Conservation (phyloP, 2,888 invertebrate species). For the Salticus scenicus region DNA sequence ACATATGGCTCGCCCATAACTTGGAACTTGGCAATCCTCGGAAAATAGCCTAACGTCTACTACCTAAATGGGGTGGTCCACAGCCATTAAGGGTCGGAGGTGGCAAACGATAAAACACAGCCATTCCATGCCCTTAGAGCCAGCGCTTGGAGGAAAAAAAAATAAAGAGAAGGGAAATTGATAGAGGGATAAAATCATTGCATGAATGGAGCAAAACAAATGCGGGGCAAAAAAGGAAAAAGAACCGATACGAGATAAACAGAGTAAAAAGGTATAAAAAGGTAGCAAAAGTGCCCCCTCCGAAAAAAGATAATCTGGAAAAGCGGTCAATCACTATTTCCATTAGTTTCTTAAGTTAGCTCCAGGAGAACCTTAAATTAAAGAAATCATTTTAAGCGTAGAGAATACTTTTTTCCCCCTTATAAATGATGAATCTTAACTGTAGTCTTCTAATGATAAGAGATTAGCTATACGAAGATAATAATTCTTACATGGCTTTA, state of each 20-base stretch:
- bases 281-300: not conserved
- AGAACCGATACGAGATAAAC: conserved; percentile 9
- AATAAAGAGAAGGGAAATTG: conserved; percentile 53
- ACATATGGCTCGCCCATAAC: conserved; percentile 60
- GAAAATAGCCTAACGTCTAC: not conserved
- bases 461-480: not conserved
- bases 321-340: conserved; percentile 63
- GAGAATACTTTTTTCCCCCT: conserved; percentile 26
- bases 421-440: not conserved
- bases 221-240: not conserved
- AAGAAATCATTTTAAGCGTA: conserved; percentile 35
- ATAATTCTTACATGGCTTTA: not conserved
- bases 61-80: conserved; percentile 29
- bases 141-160: not conserved
- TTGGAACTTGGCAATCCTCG: conserved; percentile 23
- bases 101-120: conserved; percentile 66
- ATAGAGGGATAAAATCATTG: conserved; percentile 68
- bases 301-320: conserved; percentile 37
- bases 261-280: not conserved
- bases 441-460: not conserved
- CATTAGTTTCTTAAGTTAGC: conserved; percentile 61
- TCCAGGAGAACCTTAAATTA: conserved; percentile 38
- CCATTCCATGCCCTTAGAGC: conserved; percentile 19
- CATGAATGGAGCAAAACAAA: conserved; percentile 62
- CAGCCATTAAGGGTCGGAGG: conserved; percentile 64